These are phyloP conservation scores for Pangasianodon hypophthalmus DNA, from an alignment of 2,113 vertebrate species.

Conservation along the genomic window DNA sequence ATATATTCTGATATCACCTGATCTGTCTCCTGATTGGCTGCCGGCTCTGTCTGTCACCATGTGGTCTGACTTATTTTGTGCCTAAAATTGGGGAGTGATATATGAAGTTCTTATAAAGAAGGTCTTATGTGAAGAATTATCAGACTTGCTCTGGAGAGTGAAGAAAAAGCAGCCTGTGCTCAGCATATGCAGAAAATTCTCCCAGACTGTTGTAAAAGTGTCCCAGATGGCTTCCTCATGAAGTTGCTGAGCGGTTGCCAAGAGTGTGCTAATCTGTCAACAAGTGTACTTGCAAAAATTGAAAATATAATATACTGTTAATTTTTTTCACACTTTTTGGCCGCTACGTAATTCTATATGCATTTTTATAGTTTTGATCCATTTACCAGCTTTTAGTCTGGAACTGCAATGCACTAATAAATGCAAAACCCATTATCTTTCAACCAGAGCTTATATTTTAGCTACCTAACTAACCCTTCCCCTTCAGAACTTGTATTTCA, in stretches of 20 bases:
- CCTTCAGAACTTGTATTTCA: not conserved
- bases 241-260: not conserved
- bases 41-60: not conserved
- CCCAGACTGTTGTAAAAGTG: slow-evolving; percentile 2
- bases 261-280: slow-evolving; percentile 11
- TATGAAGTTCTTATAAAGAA: not conserved
- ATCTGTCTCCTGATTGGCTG: not conserved
- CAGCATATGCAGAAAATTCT: slow-evolving; percentile 20
- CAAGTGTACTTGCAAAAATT: not conserved
- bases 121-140: not conserved
- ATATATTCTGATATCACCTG: not conserved
- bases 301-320: not conserved
- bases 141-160: not conserved
- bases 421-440: not conserved
- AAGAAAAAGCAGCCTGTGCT: not conserved
- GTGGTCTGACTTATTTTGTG: not conserved
- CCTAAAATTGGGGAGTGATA: not conserved
- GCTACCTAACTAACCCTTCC: not conserved
- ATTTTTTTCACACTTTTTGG: not conserved
- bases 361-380: not conserved
- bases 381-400: not conserved
- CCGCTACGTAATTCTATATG: not conserved
- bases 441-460: not conserved
- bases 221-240: slow-evolving; percentile 8
- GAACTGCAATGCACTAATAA: not conserved